These are phyloP conservation scores for Charaxes varanes DNA, from an alignment of 1,140 invertebrate species.

Conservation along the genomic window DNA sequence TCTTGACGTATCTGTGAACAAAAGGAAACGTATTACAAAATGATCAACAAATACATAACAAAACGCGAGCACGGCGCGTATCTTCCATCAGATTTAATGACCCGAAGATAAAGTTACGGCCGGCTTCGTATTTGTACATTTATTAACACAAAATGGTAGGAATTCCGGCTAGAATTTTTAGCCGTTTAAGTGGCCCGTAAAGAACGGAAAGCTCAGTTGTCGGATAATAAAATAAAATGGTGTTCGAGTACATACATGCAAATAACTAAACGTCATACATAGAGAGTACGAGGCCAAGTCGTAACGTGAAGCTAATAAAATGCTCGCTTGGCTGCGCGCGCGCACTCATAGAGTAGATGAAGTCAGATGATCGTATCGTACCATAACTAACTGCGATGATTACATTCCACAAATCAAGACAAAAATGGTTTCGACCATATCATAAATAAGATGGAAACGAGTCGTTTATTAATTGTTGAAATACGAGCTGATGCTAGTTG, in stretches of 20 bases:
- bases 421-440: slow-evolving; percentile 12
- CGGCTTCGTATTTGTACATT: no score
- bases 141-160: no score
- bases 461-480: no score
- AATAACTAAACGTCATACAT: not conserved
- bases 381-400: slow-evolving; percentile 17
- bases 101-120: no score
- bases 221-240: slow-evolving; percentile 6
- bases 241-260: slow-evolving; percentile 3
- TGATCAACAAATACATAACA: no score
- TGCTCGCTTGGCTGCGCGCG: slow-evolving; percentile 46
- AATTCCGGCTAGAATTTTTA: slow-evolving; percentile 1
- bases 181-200: not conserved
- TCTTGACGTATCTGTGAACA: slow-evolving; percentile 96
- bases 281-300: slow-evolving; percentile 26
- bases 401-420: slow-evolving; percentile 24
- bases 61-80: no score
- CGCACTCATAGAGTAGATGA: slow-evolving; percentile 35
- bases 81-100: no score
- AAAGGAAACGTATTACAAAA: slow-evolving; percentile 51
- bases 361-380: slow-evolving; percentile 22
- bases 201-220: not conserved
- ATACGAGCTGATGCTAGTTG: no score
- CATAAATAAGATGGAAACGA: slow-evolving; percentile 8
- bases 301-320: slow-evolving; percentile 46